Evolutionary conservation across 1,140 invertebrate genomes (phyloP), one percentile per base, ranked within the genome.

Genomic region (Heliconius nattereri): DNA sequence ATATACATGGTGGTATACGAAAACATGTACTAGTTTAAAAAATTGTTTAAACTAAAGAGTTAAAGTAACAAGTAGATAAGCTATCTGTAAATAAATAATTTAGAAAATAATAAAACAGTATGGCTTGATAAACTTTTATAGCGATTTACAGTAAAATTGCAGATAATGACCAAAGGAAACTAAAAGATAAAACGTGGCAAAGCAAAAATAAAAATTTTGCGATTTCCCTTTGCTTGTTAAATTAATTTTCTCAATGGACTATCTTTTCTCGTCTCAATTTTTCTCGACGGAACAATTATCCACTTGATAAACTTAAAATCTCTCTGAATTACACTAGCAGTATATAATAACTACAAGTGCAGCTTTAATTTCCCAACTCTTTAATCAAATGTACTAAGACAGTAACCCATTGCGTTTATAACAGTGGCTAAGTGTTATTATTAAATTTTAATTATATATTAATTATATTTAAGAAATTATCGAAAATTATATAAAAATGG

Each of bases 131-230:
- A 66, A 29, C 13, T 66, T 29, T 66, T 29, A 66, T 19, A n/a
- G 3, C 23, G 16, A 23, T 57, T 57, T 57, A 13, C 60, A 29
- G 60, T 66, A 29, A 66, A 5, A 23, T 9, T 23, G n/a, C 54
- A 57, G 54, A 57, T 57, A 57, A 57, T 57, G 23, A 57, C 54
- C n/a, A 57, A 57, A 57, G n/a, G n/a, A 57, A 57, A 57, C 54
- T 23, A 57, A 57, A 57, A 23, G 54, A 57, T 57, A 57, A 57
- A 23, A 8, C 23, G 9, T 1, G 6, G 54, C 54, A 7, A 7
- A 57, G 54, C 20, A 57, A 57, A n/a, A 57, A 23, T 57, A 8
- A 57, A 57, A 23, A 29, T 11, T 13, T 66, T 26, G 23, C 60
- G 26, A 66, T 23, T 26, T 6, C 6, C 11, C 11, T 66, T 66